Percentiles rank a stretch among this genome's conserved stretches.
Evolutionary conservation across 1,140 invertebrate genomes (phyloP).

Genomic region (Drosophila jambulina): DNA sequence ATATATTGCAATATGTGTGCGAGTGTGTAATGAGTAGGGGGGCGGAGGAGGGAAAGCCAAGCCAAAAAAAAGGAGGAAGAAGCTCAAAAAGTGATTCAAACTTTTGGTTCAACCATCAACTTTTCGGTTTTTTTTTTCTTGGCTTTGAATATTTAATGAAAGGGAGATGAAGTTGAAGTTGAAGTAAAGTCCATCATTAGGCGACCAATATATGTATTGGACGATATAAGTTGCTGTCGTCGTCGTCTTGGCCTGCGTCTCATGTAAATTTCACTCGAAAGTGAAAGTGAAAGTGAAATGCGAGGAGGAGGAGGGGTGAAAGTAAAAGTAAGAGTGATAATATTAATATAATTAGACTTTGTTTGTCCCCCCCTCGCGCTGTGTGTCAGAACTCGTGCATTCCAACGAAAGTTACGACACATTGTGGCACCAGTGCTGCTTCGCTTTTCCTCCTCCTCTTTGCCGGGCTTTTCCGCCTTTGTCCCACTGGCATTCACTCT

Average conservation of each 20-base stretch:
- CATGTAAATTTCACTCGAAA: constrained; percentile 38
- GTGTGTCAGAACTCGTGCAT: constrained; percentile 34
- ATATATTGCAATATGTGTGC: constrained; percentile 44
- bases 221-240: constrained; percentile 23
- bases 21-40: constrained; percentile 14
- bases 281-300: constrained; percentile 20
- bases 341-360: constrained; percentile 55
- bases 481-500: constrained; percentile 7
- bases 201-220: constrained; percentile 46
- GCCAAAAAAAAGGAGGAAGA: constrained; percentile 12
- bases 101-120: constrained; percentile 41
- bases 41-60: background rate
- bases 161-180: constrained; percentile 40
- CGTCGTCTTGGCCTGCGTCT: background rate
- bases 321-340: constrained; percentile 53
- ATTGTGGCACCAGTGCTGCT: constrained; percentile 21
- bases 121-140: constrained; percentile 20
- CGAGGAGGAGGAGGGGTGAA: background rate
- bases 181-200: constrained; percentile 50
- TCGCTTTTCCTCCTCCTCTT: background rate
- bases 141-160: constrained; percentile 47
- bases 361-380: background rate
- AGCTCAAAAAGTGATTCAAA: constrained; percentile 53
- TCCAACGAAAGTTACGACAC: constrained; percentile 47
- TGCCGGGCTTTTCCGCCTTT: background rate